Conservation (phyloP, 2,888 invertebrate genomes). For the Poecilobothrus nobilitatus region DNA sequence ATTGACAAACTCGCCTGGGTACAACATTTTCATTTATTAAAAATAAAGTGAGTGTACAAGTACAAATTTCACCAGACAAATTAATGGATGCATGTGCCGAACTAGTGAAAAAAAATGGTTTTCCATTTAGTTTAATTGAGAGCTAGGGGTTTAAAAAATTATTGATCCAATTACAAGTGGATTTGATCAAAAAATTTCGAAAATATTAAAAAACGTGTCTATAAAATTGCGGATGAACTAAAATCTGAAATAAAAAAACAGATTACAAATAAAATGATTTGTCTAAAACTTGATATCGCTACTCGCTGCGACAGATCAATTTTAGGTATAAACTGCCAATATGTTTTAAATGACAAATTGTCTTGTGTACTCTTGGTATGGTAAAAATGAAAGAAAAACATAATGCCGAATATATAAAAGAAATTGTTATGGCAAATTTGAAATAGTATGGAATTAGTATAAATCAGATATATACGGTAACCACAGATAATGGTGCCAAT, state of each 20-base stretch:
- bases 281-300: constrained; percentile 20
- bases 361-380: constrained; percentile 17
- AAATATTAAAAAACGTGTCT: not conserved
- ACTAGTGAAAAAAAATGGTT: not conserved
- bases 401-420: constrained; percentile 15
- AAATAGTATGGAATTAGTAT: constrained; percentile 16
- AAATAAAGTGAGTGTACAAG: not conserved
- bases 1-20: not conserved
- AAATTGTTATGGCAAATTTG: constrained; percentile 17
- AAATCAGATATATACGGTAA: constrained; percentile 20
- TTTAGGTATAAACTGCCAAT: constrained; percentile 20
- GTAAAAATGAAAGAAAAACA: constrained; percentile 15
- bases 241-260: not conserved
- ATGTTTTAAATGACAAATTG: constrained; percentile 19
- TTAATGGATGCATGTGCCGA: constrained; percentile 2
- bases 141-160: constrained; percentile 2
- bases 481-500: constrained; percentile 18
- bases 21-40: not conserved
- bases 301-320: constrained; percentile 16
- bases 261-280: constrained; percentile 15
- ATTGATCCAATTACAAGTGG: not conserved
- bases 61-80: constrained; percentile 8
- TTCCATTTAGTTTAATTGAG: not conserved
- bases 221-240: not conserved
- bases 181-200: not conserved